Evolutionary conservation across 2,113 vertebrate genomes (phyloP), one percentile per base, ranked within the genome.

Genomic region (Gambusia affinis): DNA sequence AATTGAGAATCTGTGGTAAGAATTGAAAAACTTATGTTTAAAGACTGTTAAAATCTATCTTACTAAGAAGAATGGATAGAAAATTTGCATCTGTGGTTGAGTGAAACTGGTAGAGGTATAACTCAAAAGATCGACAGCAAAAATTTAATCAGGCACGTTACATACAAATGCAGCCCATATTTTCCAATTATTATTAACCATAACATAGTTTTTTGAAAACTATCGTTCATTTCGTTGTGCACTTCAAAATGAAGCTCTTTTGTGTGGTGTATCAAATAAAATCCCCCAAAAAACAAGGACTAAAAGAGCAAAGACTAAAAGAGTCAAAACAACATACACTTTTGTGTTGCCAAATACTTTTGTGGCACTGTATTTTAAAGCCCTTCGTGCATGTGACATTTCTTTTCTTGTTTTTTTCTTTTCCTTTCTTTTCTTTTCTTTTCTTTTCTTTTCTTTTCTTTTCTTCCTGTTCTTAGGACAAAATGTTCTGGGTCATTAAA

Each of bases 401-500:
- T 35, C 2, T 30, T 68, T 68, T 66, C 1, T 27, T 27, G 27
- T 27, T 27, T 27, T 75, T 15, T 27, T 27, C 27, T 27, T 75
- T 47, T 35, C 2, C 28, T 68, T 68, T 66, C 1, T 75, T 15
- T 37, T 37, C 47, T 69, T 67, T 14, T 22, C 0, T 72, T 27
- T 27, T 27, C 27, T 27, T 75, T 47, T 35, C 2, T 28, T 68
- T 68, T 66, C 1, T 75, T 15, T 37, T 37, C 47, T 69, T 67
- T 14, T 22, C 0, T 72, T 15, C 51, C 60, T 79, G 19, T 47
- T 70, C 60, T 70, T 35, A 22, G 24, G 33, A 70, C 67, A 72
- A 33, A 69, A 47, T 69, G 67, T 60, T 68, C 22, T 29, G 24
- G 37, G 30, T 80, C 51, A 71, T 39, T 82, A 57, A 78, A 81